Percentiles rank a stretch among this genome's conserved stretches.
Conservation (phyloP, 2,797 vertebrate genomes). For the Muscicapa striata region DNA sequence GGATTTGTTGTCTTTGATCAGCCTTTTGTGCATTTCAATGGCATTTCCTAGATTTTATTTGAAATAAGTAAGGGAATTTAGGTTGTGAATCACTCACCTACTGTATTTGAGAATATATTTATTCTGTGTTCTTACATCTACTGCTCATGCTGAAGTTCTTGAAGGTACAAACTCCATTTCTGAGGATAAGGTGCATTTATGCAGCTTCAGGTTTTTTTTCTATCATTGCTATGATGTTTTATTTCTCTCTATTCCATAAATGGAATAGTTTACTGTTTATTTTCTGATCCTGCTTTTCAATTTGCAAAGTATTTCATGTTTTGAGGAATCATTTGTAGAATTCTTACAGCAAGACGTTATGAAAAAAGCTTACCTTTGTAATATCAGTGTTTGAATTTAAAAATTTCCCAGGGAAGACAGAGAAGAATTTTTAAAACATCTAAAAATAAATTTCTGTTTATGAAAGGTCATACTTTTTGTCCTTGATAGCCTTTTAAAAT, state of each 20-base stretch:
- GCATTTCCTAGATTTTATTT: not conserved
- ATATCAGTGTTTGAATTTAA: not conserved
- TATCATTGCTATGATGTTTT: not conserved
- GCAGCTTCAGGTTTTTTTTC: not conserved
- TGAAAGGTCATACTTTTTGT: not conserved
- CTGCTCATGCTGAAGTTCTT: not conserved
- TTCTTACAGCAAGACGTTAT: not conserved
- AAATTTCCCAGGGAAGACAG: not conserved
- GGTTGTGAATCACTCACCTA: not conserved
- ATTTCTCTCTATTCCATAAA: not conserved
- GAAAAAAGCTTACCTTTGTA: not conserved
- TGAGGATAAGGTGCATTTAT: not conserved
- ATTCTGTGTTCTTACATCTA: not conserved
- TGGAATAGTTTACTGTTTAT: not conserved
- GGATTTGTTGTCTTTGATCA: not conserved
- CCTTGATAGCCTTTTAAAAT: not conserved
- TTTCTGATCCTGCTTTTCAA: not conserved
- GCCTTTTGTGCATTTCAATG: not conserved
- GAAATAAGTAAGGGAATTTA: not conserved
- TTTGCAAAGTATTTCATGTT: not conserved
- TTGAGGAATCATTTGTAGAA: not conserved
- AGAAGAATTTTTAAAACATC: not conserved
- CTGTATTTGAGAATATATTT: not conserved
- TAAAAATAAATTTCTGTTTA: not conserved
- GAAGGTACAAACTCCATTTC: not conserved